These are phyloP conservation scores for Cryptotis parvus DNA, from an alignment of 2,113 vertebrate species.

Conservation along the genomic window DNA sequence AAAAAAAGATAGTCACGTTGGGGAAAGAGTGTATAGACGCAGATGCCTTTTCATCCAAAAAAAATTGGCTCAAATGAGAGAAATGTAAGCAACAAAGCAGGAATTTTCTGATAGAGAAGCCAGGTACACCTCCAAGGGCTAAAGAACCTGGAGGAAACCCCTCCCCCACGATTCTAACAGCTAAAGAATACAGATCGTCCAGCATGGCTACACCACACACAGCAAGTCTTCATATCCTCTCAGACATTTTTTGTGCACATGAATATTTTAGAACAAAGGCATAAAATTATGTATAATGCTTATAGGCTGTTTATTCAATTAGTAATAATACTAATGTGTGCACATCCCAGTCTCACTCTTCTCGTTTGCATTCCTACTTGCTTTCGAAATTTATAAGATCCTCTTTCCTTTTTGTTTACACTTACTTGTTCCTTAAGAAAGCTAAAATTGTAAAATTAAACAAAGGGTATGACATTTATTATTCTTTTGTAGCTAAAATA, in stretches of 20 bases:
- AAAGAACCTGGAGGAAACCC: not conserved
- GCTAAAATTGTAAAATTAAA: constrained; percentile 31
- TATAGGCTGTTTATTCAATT: not conserved
- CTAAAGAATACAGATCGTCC: not conserved
- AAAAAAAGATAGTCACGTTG: not conserved
- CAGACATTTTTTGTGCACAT: too few species aligned
- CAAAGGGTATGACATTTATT: not conserved
- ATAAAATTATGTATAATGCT: not conserved
- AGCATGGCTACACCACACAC: too few species aligned
- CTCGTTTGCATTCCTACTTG: not conserved
- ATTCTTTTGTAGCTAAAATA: too few species aligned
- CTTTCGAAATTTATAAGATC: constrained; percentile 8
- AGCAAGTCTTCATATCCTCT: too few species aligned
- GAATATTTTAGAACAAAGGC: not conserved
- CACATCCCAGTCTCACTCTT: not conserved
- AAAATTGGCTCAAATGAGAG: not conserved
- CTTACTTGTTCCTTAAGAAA: constrained; percentile 9
- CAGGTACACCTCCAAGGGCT: not conserved
- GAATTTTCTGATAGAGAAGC: not conserved
- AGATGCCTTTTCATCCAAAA: not conserved
- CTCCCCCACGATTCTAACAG: not conserved
- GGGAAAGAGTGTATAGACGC: not conserved
- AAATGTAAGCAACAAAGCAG: not conserved
- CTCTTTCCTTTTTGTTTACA: not conserved
- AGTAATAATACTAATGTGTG: too few species aligned